phyloP scores from a whole-genome alignment of 1,140 invertebrate species.

The Hyles vespertilio region DNA sequence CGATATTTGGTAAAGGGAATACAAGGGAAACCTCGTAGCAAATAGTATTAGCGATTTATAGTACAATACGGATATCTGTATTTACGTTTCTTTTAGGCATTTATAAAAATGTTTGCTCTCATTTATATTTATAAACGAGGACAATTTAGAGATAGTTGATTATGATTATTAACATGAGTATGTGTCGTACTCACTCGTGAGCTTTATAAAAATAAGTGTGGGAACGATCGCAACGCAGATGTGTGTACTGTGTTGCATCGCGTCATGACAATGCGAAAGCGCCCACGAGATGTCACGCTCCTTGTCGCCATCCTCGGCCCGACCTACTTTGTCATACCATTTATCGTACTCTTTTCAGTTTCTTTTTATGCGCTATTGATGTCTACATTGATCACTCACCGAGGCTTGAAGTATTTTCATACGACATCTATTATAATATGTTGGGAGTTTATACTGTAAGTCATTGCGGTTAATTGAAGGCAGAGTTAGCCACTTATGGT shows the following conservation, averaged over 20 bases:
- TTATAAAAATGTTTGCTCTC: neutral
- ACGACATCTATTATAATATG: no score
- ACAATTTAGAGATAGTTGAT: neutral
- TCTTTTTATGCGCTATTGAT: neutral
- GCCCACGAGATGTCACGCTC: conserved; percentile 22
- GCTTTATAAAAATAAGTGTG: conserved; percentile 20
- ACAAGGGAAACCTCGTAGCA: neutral
- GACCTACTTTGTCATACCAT: conserved; percentile 30
- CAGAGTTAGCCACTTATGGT: no score
- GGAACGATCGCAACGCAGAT: conserved; percentile 11
- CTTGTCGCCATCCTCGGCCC: conserved; percentile 19
- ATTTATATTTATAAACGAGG: neutral
- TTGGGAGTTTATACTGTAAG: no score
- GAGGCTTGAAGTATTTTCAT: no score
- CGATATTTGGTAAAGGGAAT: neutral
- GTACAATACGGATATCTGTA: no score
- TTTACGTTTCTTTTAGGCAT: neutral
- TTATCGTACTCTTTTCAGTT: conserved; percentile 28
- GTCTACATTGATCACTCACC: no score
- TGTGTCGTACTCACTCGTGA: neutral
- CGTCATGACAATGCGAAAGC: conserved; percentile 22
- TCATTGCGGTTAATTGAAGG: no score
- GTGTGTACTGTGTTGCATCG: conserved; percentile 3
- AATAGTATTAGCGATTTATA: no score
- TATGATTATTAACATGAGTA: conserved; percentile 4